Base-by-base conservation (phyloP, 2,888 invertebrate species). In the Hypena proboscidalis region DNA sequence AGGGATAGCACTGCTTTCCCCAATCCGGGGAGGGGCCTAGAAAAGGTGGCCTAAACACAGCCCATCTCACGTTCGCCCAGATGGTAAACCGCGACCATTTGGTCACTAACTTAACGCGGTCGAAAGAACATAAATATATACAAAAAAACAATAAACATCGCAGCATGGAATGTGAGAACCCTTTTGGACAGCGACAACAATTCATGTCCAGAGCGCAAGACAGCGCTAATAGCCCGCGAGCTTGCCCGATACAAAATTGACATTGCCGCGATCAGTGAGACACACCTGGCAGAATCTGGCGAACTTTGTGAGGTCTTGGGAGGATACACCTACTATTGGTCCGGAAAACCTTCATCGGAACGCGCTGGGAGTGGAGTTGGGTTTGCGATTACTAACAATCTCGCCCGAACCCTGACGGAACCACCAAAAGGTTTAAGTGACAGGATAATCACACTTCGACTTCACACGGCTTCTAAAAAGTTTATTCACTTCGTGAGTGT, bases 1-100 rank as follows among this genome's bases (percentile, higher is more conserved):
- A 40, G 35, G 39, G 44, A 50, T 27, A 22, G 40, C 44, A 27
- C 44, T 41, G 43, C 39, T 44, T 40, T 43, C 49, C 40, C 25
- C 36, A 38, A 42, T 47, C 36, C 25, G 25, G 36, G 43, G 36
- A 43, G 36, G 26, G 36, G 32, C 36, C 43, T 36, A 43, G 43
- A 43, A 43, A 41, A 43, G 31, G 43, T 43, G 43, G 36, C 37
- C 37, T 27, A 37, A 20, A 38, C 22, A 45, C 30, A 32, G 33
- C 20, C 1, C 6, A 6, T 19, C 19, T 19, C 19, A 19, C 6
- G 1, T 22, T 13, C 20, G 10, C 11, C 32, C 20, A 5, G 32
- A 26, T 6, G 13, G 26, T 13, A 7, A 26, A 26, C 26, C 26
- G 26, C 26, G 26, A 13, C 13, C 26, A 13, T 26, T 13, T 11